A percentile compares a stretch with the other conserved stretches of the same genome.
phyloP scores from a whole-genome alignment of 1,140 invertebrate genomes.

The Eueides isabella region DNA sequence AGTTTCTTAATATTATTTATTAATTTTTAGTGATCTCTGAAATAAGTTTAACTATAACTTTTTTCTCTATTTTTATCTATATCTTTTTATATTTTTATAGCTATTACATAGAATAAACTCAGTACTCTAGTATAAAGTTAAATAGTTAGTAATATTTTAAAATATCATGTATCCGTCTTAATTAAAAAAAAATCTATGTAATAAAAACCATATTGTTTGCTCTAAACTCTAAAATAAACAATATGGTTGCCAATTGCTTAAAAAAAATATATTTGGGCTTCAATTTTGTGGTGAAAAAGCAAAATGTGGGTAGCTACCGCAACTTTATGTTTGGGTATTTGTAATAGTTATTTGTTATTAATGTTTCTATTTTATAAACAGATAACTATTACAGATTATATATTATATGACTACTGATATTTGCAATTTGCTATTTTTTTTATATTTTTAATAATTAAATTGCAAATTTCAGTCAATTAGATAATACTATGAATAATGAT shows the following conservation, averaged over 20 bases:
- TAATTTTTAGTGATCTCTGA: too few relatives aligned
- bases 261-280: slow-evolving; percentile 22
- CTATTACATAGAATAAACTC: too few relatives aligned
- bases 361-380: not conserved
- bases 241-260: slow-evolving; percentile 22
- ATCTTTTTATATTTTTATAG: not conserved
- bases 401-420: not conserved
- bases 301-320: slow-evolving; percentile 17
- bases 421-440: slow-evolving; percentile 10
- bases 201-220: not conserved
- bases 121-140: not conserved
- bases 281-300: slow-evolving; percentile 23
- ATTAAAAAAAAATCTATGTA: not conserved
- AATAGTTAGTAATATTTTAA: not conserved
- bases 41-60: too few relatives aligned
- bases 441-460: not conserved
- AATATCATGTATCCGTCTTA: slow-evolving; percentile 17
- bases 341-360: not conserved
- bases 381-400: slow-evolving; percentile 1
- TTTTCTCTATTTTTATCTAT: not conserved
- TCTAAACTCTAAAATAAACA: not conserved
- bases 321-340: not conserved
- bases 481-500: not conserved
- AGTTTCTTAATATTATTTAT: not conserved
- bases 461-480: not conserved